Evolutionary conservation across 2,797 vertebrate genomes (phyloP), one percentile per base, ranked within the genome.

Genomic region (Myripristis jacobus): DNA sequence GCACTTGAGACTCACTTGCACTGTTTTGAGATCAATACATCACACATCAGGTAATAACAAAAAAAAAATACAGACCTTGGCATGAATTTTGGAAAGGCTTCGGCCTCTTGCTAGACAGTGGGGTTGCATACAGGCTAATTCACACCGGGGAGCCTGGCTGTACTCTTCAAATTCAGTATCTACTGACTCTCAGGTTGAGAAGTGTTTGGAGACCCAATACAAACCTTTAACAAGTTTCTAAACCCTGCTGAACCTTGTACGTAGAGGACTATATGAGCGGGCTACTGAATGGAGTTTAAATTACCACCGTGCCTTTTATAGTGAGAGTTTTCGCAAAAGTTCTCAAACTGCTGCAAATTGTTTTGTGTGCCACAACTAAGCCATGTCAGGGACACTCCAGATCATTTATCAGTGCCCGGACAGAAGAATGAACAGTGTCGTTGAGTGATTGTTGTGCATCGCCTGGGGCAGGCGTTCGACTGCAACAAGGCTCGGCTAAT

Each of bases 401-500:
- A 69, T 70, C 60, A 50, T 78, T 71, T 50, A 66, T 77, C 82
- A 75, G 72, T 10, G 64, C 18, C 59, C 16, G 52, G 47, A 62
- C 54, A 57, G 69, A 73, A 47, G 64, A 81, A 70, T 47, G 59
- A 79, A 66, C 69, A 34, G 60, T 60, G 73, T 75, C 77, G 24
- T 25, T 86, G 80, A 82, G 64, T 25, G 66, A 90, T 71, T 69
- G 70, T 55, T 48, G 58, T 12, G 55, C 25, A 51, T 73, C 34
- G 70, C 73, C 67, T n/a, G 19, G 51, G 43, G 71, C 57, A 51
- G 63, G 68, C 56, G 18, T 58, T 75, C 51, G 61, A 77, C 77
- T 71, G 73, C 67, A 70, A 70, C 61, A 79, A 77, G 65, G 65
- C 70, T 54, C 4, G 13, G 59, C 72, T 85, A 85, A 91, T 85